phyloP scores from a whole-genome alignment of 1,140 invertebrate genomes.

The Leptestheria dahalacensis region DNA sequence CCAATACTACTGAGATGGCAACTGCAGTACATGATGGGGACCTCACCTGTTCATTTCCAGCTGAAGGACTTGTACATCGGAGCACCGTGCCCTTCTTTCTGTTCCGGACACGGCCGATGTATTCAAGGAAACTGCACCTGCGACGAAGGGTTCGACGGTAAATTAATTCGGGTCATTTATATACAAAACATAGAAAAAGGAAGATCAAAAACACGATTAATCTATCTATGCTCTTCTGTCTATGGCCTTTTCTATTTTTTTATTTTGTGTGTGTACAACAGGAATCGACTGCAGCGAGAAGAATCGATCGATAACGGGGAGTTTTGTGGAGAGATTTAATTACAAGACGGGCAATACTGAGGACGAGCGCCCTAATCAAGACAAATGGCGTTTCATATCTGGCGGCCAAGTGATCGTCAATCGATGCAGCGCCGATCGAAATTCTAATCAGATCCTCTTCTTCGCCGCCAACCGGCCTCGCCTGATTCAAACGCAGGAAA shows the following conservation, averaged over 20 bases:
- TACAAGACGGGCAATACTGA: slow-evolving; percentile 18
- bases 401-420: slow-evolving; percentile 1
- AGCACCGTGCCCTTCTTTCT: slow-evolving; percentile 28
- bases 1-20: neutral
- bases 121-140: slow-evolving; percentile 26
- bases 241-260: too few species aligned
- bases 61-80: slow-evolving; percentile 25
- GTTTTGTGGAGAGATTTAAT: slow-evolving; percentile 24
- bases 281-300: slow-evolving; percentile 10
- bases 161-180: slow-evolving; percentile 17
- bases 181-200: neutral
- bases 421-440: neutral
- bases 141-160: slow-evolving; percentile 22
- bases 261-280: too few species aligned
- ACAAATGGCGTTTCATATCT: neutral
- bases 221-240: neutral
- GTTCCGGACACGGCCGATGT: slow-evolving; percentile 29
- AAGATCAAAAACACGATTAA: neutral
- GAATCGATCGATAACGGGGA: slow-evolving; percentile 19
- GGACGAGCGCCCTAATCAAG: neutral
- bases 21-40: neutral
- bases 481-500: neutral
- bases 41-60: slow-evolving; percentile 3
- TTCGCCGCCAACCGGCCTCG: neutral
- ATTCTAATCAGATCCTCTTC: neutral